Base-by-base conservation (phyloP, 2,888 invertebrate species). In the Cephus pygmeus region DNA sequence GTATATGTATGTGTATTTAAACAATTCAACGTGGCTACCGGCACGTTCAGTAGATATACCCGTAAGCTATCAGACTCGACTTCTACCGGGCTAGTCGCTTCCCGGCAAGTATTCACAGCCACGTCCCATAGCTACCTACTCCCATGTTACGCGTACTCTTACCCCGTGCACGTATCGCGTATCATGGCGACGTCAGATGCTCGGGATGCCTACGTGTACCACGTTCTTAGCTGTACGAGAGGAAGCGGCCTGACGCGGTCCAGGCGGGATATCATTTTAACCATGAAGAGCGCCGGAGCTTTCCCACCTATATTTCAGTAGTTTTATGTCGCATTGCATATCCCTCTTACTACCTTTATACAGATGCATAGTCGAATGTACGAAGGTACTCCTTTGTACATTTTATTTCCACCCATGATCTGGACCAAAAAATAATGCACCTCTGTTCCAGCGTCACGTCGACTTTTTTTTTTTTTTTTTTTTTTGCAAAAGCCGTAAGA, bases 161-260 rank as follows among this genome's bases (percentile, higher is more conserved):
- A 71, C 71, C 71, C 71, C 71, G 23, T 34, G 71, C 71, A 34
- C 71, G 71, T 71, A 71, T 71, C 31, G 31, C 71, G 71, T 34
- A 34, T 71, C 71, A 71, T 71, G 71, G 71, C 33, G 12, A 71
- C 71, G 71, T 71, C 71, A 71, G 71, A 71, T 34, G 71, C 71
- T 33, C 71, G 12, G 56, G 23, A 56, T 56, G 56, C 56, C 56
- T 56, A 23, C 56, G 56, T 56, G 56, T 56, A 23, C 23, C 23
- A 56, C 56, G 56, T 30, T 34, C 30, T n/a, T 34, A 71, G 30
- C 15, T 11, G 15, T 71, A 33, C 30, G 15, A 15, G 71, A 4
- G 12, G 35, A 12, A 36, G 36, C 34, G 23, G 35, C 30, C n/a
- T n/a, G 74, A 36, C 12, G 36, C 12, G 36, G 36, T 74, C 23